Base-by-base conservation (phyloP, 2,888 invertebrate genomes). In the Macaria notata region DNA sequence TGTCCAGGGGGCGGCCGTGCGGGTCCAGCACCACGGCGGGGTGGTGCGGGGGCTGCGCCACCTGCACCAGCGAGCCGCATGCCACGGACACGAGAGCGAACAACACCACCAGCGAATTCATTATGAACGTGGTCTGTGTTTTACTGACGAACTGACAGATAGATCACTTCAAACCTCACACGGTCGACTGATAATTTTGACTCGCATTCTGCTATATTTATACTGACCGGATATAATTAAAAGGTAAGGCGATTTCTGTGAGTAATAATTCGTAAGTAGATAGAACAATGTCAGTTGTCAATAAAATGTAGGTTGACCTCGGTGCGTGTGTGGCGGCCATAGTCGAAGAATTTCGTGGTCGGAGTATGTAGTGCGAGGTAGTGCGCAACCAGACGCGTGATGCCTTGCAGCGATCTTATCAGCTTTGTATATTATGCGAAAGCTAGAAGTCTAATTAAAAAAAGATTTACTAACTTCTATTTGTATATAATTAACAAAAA, bases 1-100 rank as follows among this genome's bases (percentile, higher is more conserved):
- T 91, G 72, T 92, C 91, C 54, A 92, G 82, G 29, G 91, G 92
- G 63, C 88, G 87, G 66, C 90, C 90, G 73, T 84, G 88, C 46
- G 86, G 79, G 78, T 88, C 88, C 79, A 90, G 81, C 75, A 92
- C 85, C 61, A 88, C 54, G 36, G 92, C 92, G 39, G 92, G 83
- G 67, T 83, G 81, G 74, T 90, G 84, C 61, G 87, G 76, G 33
- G 88, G 88, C 77, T 91, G 89, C 70, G 89, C 91, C 76, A 79
- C 71, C 62, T 80, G 86, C 73, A 87, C 81, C 78, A 82, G 73
- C 47, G 92, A 92, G 72, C 93, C 94, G 74, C 90, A 91, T 60
- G 92, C 93, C 77, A 93, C 86, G 66, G 93, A 92, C 76, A 92
- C 84, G 65, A 94, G 84, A 86, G 93, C 93, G 84, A 92, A 93